These are phyloP conservation scores for Papilio dardanus DNA, from an alignment of 1,140 invertebrate genomes.

Conservation along the genomic window DNA sequence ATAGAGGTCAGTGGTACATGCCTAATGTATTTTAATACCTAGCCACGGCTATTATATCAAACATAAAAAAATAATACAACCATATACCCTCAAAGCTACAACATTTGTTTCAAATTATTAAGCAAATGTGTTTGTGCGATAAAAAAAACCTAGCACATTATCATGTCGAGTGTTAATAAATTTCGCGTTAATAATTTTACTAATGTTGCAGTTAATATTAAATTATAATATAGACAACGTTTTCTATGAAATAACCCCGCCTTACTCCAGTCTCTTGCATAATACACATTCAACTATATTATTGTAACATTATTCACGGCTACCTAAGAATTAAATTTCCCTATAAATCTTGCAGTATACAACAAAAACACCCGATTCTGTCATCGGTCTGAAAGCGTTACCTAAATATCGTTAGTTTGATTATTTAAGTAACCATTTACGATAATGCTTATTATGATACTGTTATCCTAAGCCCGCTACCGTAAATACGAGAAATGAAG, in stretches of 20 bases:
- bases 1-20: too few relatives aligned
- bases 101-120: not conserved
- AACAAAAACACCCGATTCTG: not conserved
- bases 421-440: not conserved
- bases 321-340: not conserved
- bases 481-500: not conserved
- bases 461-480: slow-evolving; percentile 1
- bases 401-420: not conserved
- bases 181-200: not conserved
- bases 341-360: not conserved
- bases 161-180: not conserved
- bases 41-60: not conserved
- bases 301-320: slow-evolving; percentile 13
- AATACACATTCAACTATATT: not conserved
- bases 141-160: not conserved
- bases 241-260: not conserved
- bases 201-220: not conserved
- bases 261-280: not conserved
- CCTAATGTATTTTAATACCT: not conserved
- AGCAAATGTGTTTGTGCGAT: slow-evolving; percentile 1
- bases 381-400: not conserved
- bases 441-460: not conserved
- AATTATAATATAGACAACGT: not conserved
- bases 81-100: not conserved
- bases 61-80: slow-evolving; percentile 12